Conservation (phyloP, 92 coral and sea anemone genomes). For the Virgularia gustaviana region DNA sequence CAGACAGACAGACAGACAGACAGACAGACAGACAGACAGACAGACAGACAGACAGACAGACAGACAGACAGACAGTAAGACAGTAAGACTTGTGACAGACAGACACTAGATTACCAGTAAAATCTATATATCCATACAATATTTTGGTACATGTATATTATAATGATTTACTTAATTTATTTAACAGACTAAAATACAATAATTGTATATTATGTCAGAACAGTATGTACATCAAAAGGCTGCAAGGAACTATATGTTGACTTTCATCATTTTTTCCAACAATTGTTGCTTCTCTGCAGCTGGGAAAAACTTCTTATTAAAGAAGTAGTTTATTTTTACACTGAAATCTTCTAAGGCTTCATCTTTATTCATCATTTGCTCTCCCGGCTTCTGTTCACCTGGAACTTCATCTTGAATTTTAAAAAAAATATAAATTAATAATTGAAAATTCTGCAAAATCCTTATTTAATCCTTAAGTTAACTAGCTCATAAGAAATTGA, state of each 20-base stretch:
- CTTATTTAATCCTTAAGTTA: not conserved
- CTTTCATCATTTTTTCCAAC: constrained; percentile 56
- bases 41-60: too few relatives aligned
- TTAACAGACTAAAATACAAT: not conserved
- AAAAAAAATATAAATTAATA: not conserved
- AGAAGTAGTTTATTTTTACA: constrained; percentile 76
- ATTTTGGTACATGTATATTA: too few relatives aligned
- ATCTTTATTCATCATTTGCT: constrained; percentile 26
- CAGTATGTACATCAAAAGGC: not conserved
- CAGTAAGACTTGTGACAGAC: too few relatives aligned
- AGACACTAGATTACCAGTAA: too few relatives aligned
- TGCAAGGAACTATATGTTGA: not conserved
- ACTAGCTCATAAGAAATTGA: not conserved
- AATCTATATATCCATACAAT: not conserved
- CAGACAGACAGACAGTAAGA: too few relatives aligned
- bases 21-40: too few relatives aligned
- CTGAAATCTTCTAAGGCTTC: constrained; percentile 23
- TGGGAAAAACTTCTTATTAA: constrained; percentile 72
- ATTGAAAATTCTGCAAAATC: not conserved
- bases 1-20: too few relatives aligned
- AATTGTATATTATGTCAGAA: not conserved
- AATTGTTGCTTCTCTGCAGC: constrained; percentile 77
- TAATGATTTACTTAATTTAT: too few relatives aligned
- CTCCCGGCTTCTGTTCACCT: not conserved
- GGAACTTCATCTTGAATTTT: not conserved